phyloP scores from a whole-genome alignment of 2,888 invertebrate species.

The Podotricha telesiphe region DNA sequence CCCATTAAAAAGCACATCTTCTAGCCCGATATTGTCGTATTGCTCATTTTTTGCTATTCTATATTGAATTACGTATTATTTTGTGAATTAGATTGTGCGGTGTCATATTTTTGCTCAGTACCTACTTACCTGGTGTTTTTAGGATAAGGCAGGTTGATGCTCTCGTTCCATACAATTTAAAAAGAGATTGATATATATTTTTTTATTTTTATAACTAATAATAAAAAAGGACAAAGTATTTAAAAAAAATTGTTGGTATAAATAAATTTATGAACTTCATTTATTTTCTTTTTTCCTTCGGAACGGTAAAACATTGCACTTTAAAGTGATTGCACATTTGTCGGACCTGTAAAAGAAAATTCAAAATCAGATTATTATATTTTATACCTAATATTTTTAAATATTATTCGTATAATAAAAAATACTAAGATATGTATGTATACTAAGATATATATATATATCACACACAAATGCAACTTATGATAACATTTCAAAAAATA shows the following conservation, averaged over 20 bases:
- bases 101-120: slow-evolving; percentile 76
- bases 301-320: slow-evolving; percentile 89
- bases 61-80: slow-evolving; percentile 81
- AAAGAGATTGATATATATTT: slow-evolving; percentile 10
- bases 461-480: too few species aligned
- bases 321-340: slow-evolving; percentile 96
- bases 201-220: slow-evolving; percentile 18
- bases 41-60: slow-evolving; percentile 80
- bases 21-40: slow-evolving; percentile 64
- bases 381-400: too few species aligned
- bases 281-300: slow-evolving; percentile 61
- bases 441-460: too few species aligned
- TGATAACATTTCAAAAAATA: too few species aligned
- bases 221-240: slow-evolving; percentile 7
- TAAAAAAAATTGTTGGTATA: neutral
- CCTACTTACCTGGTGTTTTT: slow-evolving; percentile 60
- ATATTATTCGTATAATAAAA: too few species aligned
- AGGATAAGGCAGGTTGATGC: slow-evolving; percentile 68
- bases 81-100: slow-evolving; percentile 82
- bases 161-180: slow-evolving; percentile 31
- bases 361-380: too few species aligned
- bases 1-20: slow-evolving; percentile 61
- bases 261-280: slow-evolving; percentile 2
- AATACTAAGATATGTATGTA: too few species aligned
- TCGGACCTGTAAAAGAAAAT: slow-evolving; percentile 85